A percentile compares a stretch with the other conserved stretches of the same genome.
These are phyloP conservation scores for Ormyrus thymus DNA, from an alignment of 2,888 invertebrate species.

Conservation along the genomic window DNA sequence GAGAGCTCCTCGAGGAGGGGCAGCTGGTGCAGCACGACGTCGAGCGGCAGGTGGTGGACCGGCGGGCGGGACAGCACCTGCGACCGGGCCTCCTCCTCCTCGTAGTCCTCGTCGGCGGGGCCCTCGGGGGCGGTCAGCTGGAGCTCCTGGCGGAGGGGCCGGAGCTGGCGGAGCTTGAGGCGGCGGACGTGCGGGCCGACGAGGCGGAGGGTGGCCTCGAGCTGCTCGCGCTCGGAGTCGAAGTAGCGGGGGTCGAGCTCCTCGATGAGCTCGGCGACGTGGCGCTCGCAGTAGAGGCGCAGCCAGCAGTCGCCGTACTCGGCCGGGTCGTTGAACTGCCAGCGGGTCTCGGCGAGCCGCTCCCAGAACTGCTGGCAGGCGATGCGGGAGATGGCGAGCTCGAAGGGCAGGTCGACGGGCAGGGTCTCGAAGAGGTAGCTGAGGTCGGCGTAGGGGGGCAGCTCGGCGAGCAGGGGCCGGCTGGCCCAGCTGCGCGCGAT, in stretches of 20 bases:
- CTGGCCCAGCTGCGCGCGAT: slow-evolving; percentile 69
- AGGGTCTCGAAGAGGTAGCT: slow-evolving; percentile 79
- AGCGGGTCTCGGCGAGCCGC: slow-evolving; percentile 73
- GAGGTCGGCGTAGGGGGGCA: slow-evolving; percentile 78
- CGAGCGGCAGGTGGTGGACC: slow-evolving; percentile 79
- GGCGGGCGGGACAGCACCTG: slow-evolving; percentile 50
- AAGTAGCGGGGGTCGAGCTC: slow-evolving; percentile 63
- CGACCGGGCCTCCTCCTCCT: background rate
- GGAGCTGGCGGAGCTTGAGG: slow-evolving; percentile 63
- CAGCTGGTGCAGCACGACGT: slow-evolving; percentile 76
- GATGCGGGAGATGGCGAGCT: slow-evolving; percentile 70
- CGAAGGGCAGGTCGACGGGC: slow-evolving; percentile 79
- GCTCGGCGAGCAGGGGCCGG: slow-evolving; percentile 76
- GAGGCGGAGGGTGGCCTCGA: slow-evolving; percentile 61
- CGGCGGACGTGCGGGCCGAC: slow-evolving; percentile 61
- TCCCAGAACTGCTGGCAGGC: slow-evolving; percentile 82
- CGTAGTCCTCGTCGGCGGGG: background rate
- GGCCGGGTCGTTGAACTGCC: slow-evolving; percentile 45
- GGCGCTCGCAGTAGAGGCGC: slow-evolving; percentile 71
- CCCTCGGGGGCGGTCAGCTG: background rate
- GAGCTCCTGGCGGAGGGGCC: slow-evolving; percentile 65
- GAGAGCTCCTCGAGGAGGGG: slow-evolving; percentile 77
- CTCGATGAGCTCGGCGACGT: slow-evolving; percentile 70
- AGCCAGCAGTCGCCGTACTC: slow-evolving; percentile 66
- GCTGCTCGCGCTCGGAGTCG: slow-evolving; percentile 61